Evolutionary conservation across 2,888 invertebrate species (phyloP), one percentile per base, ranked within the genome.

Genomic region (Acleris literana): DNA sequence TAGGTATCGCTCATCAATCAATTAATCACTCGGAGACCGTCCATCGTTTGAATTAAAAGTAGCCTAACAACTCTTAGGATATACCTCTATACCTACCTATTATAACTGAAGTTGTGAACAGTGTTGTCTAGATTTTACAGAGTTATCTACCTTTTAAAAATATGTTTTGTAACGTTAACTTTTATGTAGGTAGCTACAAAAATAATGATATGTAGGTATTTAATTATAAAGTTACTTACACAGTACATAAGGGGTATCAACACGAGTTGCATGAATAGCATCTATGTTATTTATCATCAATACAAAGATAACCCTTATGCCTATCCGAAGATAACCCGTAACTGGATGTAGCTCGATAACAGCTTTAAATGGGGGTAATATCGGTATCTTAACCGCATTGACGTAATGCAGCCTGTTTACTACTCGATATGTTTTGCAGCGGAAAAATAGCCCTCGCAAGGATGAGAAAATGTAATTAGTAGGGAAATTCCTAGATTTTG

Each of bases 391-490:
- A 77, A 54, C 64, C 49, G 55, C 72, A 84, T 81, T 85, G 82
- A 85, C 83, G 83, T 82, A 84, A 81, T 76, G 75, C 68, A 68
- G 66, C 67, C 64, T 72, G 69, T 75, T 70, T 76, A 71, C 74
- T 70, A 61, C 7, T 5, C 17, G 6, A 46, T 5, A 25, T 20
- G 7, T 39, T 39, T 17, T 22, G 49, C 6, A 49, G 13, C 29
- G 16, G 20, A 51, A 65, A 44, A 20, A 48, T 16, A 20, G 13
- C 16, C 3, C 5, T 4, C 4, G 9, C 5, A 29, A 43, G 7
- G 11, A 29, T 51, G n/a, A 33, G 11, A 46, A 22, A n/a, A n/a
- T 18, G 1, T 17, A 16, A 55, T n/a, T 20, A 39, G 16, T 29
- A 6, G 11, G 16, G 18, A 49, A 39, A 13, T 13, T 39, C 39